phyloP scores from a whole-genome alignment of 2,113 vertebrate genomes.

The Crotalus viridis region DNA sequence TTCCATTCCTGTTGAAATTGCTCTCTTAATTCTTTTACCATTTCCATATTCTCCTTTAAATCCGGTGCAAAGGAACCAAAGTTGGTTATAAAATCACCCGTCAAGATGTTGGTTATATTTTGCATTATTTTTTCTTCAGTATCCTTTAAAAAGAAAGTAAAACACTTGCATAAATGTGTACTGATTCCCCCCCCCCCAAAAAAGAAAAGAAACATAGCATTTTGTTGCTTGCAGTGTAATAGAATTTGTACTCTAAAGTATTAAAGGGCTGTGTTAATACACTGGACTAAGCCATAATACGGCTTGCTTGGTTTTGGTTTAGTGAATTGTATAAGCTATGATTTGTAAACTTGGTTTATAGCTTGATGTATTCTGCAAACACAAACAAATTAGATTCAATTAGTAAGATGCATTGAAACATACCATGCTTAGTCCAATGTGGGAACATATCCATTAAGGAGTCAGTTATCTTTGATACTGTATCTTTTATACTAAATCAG shows the following conservation, averaged over 20 bases:
- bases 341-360: not conserved
- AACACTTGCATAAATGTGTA: not conserved
- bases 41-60: slow-evolving; percentile 53
- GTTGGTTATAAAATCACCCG: slow-evolving; percentile 38
- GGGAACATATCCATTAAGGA: not conserved
- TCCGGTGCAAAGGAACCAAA: slow-evolving; percentile 60
- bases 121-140: slow-evolving; percentile 47
- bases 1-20: slow-evolving; percentile 67
- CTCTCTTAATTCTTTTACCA: slow-evolving; percentile 50
- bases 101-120: slow-evolving; percentile 49
- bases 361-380: not conserved
- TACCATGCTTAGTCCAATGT: not conserved
- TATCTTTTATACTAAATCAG: not conserved
- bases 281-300: not conserved
- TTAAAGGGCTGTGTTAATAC: not conserved
- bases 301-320: not conserved
- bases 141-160: slow-evolving; percentile 57
- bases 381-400: not conserved
- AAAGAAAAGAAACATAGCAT: not conserved
- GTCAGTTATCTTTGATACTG: not conserved
- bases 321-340: not conserved
- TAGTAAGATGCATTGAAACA: not conserved
- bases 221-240: not conserved
- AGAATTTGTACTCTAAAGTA: not conserved
- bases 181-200: not conserved